Evolutionary conservation across 1,140 invertebrate species (phyloP).

Genomic region (Drosophila bocki): DNA sequence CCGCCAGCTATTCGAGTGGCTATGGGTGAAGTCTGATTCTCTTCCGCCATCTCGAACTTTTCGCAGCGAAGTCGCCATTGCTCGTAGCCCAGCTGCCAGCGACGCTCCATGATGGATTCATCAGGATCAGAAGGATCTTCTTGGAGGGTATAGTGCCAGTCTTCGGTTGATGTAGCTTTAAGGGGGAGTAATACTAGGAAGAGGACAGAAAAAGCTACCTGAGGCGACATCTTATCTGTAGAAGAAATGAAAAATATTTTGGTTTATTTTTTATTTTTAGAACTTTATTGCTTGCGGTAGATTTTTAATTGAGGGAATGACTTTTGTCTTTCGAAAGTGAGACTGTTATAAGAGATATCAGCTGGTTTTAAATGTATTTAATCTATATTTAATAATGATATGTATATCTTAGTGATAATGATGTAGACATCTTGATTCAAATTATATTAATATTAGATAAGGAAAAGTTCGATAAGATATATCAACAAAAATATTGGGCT

Average conservation of each 20-base stretch:
- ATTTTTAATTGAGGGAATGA: background rate
- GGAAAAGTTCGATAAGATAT: no score
- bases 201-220: background rate
- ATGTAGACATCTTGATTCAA: no score
- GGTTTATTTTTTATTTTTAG: background rate
- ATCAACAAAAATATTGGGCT: no score
- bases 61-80: constrained; percentile 52
- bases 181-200: background rate
- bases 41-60: constrained; percentile 25
- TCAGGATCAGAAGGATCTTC: constrained; percentile 1
- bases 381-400: background rate
- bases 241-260: background rate
- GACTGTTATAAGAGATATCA: background rate
- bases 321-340: background rate
- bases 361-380: background rate
- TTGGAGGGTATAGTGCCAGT: background rate
- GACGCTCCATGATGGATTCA: constrained; percentile 11
- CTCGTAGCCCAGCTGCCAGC: constrained; percentile 57
- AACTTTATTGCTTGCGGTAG: background rate
- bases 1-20: constrained; percentile 81
- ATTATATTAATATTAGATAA: no score
- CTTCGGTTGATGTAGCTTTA: background rate
- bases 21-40: background rate
- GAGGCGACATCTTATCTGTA: constrained; percentile 9
- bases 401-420: no score